Conservation (phyloP, 64 coral and sea anemone genomes). For the Dendronephthya gigantea region DNA sequence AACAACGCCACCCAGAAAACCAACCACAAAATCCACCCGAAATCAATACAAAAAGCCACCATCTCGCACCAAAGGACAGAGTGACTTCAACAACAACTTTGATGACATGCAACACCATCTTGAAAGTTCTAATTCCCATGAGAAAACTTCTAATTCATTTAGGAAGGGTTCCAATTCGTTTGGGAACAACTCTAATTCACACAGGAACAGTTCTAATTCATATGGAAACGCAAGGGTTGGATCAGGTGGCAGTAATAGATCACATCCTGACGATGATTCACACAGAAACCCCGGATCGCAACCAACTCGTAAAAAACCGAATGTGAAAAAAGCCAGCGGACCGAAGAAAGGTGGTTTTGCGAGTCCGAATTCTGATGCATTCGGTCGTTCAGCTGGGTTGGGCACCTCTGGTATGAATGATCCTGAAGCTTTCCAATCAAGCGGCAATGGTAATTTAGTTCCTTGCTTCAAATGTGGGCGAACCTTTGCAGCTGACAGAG, state of each 20-base stretch:
- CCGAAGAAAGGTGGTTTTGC: background rate
- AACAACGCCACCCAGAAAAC: background rate
- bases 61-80: background rate
- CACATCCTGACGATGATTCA: background rate
- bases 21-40: too few species aligned
- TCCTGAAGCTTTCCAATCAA: background rate
- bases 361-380: background rate
- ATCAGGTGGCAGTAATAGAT: background rate
- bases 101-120: background rate
- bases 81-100: background rate
- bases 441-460: slow-evolving; percentile 28
- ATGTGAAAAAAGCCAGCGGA: background rate
- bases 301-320: background rate
- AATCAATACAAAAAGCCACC: background rate
- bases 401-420: background rate
- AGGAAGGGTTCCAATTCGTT: background rate
- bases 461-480: slow-evolving; percentile 81
- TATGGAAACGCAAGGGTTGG: background rate
- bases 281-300: background rate
- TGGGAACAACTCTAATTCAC: background rate
- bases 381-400: background rate
- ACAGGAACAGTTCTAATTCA: background rate
- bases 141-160: background rate
- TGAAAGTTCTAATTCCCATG: background rate
- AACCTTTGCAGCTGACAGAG: slow-evolving; percentile 60